Base-by-base conservation (phyloP, 2,113 vertebrate species). In the Gracilinanus agilis region DNA sequence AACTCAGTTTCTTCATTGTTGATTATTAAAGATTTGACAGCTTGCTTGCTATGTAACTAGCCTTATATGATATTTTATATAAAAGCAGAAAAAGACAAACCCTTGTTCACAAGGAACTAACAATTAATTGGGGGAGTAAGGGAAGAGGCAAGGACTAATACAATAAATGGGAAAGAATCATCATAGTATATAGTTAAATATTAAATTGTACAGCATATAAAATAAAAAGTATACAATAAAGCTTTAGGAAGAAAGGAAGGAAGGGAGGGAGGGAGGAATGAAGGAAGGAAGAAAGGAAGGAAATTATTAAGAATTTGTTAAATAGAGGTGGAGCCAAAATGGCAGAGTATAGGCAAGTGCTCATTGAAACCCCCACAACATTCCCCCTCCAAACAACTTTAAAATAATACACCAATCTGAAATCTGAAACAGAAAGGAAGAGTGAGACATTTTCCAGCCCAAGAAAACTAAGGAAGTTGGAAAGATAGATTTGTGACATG, bases 11-110 rank as follows among this genome's bases (percentile, higher is more conserved):
- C n/a, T 93, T 93, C 58, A 88, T 49, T 56, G 49, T 10, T n/a
- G 16, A 88, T 92, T 49, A 94, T 25, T 88, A 24, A 89, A 53
- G 34, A 96, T 54, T 95, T 93, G 93, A 93, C n/a, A 54, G 27
- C 55, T 54, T 56, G 90, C 88, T 90, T 92, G 53, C 49, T 67
- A 44, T 83, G 27, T 91, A 16, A 3, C 89, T 92, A 44, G 24
- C 21, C 88, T 4, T 56, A 34, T 44, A 29, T 91, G 53, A 95
- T 58, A 75, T 61, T 16, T 92, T 94, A 89, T 34, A 24, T 5
- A 94, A 90, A 21, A 29, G 44, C 29, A 91, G 34, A 94, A 94
- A 91, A 94, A 95, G 29, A 88, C 8, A 55, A 44, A 61, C 10
- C 53, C 55, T 1, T 88, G 16, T 13, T 91, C 91, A 90, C 1